A percentile compares a stretch with the other conserved stretches of the same genome.
Evolutionary conservation across 37 sponge, comb jelly and placozoan genomes (phyloP).

Genomic region (Trichoplax adhaerens): DNA sequence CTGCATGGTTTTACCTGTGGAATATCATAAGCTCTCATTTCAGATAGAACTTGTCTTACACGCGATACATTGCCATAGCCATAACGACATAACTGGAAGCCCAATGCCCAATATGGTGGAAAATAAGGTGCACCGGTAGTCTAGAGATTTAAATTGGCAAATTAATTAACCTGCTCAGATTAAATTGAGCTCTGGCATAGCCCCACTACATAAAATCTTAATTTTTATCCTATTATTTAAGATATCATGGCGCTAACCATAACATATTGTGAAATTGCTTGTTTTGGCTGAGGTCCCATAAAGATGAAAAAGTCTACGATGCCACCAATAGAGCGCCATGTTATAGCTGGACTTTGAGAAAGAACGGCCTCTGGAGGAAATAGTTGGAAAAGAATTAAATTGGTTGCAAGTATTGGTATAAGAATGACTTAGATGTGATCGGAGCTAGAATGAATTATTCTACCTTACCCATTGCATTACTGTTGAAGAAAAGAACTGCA

Average conservation of each 20-base stretch:
- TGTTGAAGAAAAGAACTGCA: constrained; percentile 67
- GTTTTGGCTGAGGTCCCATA: constrained; percentile 44
- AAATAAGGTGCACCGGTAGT: constrained; percentile 53
- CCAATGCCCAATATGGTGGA: constrained; percentile 72
- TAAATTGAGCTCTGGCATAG: too few species aligned
- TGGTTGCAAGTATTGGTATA: too few species aligned
- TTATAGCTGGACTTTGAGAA: constrained; percentile 38
- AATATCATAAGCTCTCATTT: too few species aligned
- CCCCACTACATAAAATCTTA: too few species aligned
- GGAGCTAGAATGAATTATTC: background rate
- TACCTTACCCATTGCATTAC: constrained; percentile 69
- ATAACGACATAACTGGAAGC: constrained; percentile 73
- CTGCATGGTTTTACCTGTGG: too few species aligned
- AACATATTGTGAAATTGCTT: constrained; percentile 46
- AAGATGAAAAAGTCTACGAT: constrained; percentile 67
- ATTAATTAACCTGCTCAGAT: too few species aligned
- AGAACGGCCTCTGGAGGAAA: constrained; percentile 29
- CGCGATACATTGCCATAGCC: constrained; percentile 17
- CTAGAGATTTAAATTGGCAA: background rate
- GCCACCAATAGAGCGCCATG: constrained; percentile 62
- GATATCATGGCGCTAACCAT: constrained; percentile 7
- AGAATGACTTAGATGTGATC: too few species aligned
- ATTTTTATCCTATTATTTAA: too few species aligned
- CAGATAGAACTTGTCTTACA: too few species aligned
- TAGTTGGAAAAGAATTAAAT: too few species aligned